These are phyloP conservation scores for Zeuzera pyrina DNA, from an alignment of 2,888 invertebrate genomes.

Conservation along the genomic window DNA sequence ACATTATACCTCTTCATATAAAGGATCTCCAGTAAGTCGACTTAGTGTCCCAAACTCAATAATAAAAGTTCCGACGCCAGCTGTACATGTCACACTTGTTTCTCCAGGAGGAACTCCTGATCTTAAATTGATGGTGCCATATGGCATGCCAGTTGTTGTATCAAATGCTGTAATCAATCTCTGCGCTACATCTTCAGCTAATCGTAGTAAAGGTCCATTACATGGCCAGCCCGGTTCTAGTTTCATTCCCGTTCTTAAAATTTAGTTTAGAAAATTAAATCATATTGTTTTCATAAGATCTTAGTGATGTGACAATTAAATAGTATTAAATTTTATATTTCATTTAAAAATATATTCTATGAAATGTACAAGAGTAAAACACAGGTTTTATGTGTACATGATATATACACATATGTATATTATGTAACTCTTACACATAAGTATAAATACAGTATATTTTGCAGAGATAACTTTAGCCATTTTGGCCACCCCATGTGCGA, in stretches of 20 bases:
- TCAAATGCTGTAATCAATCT: slow-evolving; percentile 92
- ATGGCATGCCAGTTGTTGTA: slow-evolving; percentile 96
- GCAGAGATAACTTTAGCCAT: too few species aligned
- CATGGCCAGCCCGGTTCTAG: slow-evolving; percentile 98
- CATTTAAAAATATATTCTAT: too few species aligned
- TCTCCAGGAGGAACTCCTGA: slow-evolving; percentile 95
- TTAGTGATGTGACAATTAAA: too few species aligned
- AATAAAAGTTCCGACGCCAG: slow-evolving; percentile 97
- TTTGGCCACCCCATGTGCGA: too few species aligned
- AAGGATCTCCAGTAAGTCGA: slow-evolving; percentile 92
- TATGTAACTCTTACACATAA: too few species aligned
- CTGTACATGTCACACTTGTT: slow-evolving; percentile 97
- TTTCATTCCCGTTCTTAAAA: slow-evolving; percentile 79
- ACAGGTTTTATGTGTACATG: too few species aligned
- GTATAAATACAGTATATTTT: too few species aligned
- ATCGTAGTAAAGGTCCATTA: slow-evolving; percentile 90
- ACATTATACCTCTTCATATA: slow-evolving; percentile 88
- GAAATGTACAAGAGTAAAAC: too few species aligned
- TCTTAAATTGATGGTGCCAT: slow-evolving; percentile 94
- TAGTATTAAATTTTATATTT: too few species aligned
- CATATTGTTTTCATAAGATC: too few species aligned
- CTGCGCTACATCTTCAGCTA: slow-evolving; percentile 96
- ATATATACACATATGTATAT: too few species aligned
- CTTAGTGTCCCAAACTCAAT: slow-evolving; percentile 97
- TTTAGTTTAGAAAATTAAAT: too few species aligned